Base-by-base conservation (phyloP, 2,888 invertebrate genomes). In the Bruchidius siliquastri region DNA sequence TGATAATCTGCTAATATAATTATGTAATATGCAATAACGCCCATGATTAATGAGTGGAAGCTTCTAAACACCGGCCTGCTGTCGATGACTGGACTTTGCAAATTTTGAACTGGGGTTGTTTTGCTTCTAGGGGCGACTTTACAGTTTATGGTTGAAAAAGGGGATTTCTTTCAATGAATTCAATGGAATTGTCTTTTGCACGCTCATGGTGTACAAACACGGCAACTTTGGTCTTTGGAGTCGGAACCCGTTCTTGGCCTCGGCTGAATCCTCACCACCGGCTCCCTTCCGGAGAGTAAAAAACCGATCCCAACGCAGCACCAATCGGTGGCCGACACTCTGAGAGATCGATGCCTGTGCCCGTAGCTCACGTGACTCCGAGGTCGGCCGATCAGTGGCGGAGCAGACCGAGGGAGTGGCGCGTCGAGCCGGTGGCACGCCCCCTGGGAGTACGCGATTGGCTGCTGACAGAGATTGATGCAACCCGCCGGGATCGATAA, bases 391-490 rank as follows among this genome's bases (percentile, higher is more conserved):
- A 74, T 76, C 75, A 78, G 74, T 76, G 32, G 68, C 73, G 73
- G 70, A 20, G 20, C 73, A 67, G 71, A 21, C 22, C 73, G 69
- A 21, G 66, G 71, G 26, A 74, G 49, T 3, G 49, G 49, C 49
- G 49, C 49, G 18, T 18, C 69, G 76, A 75, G 75, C 76, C 78
- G 79, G 79, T 76, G 79, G 77, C 77, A 76, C 80, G 79, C 80
- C 80, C 76, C 80, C 74, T 68, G 79, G 71, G 30, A 21, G 22
- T 10, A 3, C 8, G 30, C 22, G 26, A 70, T 26, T 22, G 71
- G 71, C 26, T 70, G 71, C 22, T 22, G 71, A 70, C 69, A 22
- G 69, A 49, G 49, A 49, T 49, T 49, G 49, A 49, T 49, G 49
- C 49, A 49, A 49, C 22, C 26, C 71, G 26, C 21, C 20, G 30